Evolutionary conservation across 2,888 invertebrate species (phyloP), one percentile per base, ranked within the genome.

Genomic region (Brachyptera putata): DNA sequence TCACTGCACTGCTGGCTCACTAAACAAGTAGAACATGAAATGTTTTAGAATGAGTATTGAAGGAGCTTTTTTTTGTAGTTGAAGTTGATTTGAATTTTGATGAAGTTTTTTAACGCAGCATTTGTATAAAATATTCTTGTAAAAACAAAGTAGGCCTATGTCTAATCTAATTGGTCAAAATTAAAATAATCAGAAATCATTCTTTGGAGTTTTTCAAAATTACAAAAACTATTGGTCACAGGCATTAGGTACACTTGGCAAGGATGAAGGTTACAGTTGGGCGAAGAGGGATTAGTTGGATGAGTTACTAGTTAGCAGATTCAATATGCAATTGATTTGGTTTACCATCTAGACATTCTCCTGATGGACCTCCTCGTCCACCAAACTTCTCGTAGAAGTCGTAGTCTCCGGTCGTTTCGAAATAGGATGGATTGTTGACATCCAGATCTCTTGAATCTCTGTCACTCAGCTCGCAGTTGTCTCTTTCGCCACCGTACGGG

Each of bases 1-100:
- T 93, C 92, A 69, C 89, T 92, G 74, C 94, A 94, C 1, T 90
- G 86, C 82, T 94, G 93, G 56, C 89, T 89, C 57, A 94, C 93
- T 93, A 69, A 59, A 68, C 73, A n/a, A n/a, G n/a, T n/a, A n/a
- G n/a, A n/a, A 70, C 63, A 65, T 61, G n/a, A n/a, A n/a, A n/a
- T n/a, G n/a, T n/a, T n/a, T n/a, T n/a, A n/a, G n/a, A n/a, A n/a
- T n/a, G n/a, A n/a, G n/a, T n/a, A n/a, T n/a, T n/a, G n/a, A n/a
- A n/a, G n/a, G n/a, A n/a, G n/a, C n/a, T n/a, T n/a, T n/a, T n/a
- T n/a, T n/a, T n/a, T n/a, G n/a, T n/a, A n/a, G n/a, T n/a, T n/a
- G 57, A 67, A 63, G 7, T 13, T 11, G 49, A 34, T 48, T 18
- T 30, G 25, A 22, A 62, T 37, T 46, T 13, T 24, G 24, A 39